Percentiles rank a stretch among this genome's conserved stretches.
Evolutionary conservation across 2,888 invertebrate species (phyloP).

Genomic region (Eupithecia insigniata): DNA sequence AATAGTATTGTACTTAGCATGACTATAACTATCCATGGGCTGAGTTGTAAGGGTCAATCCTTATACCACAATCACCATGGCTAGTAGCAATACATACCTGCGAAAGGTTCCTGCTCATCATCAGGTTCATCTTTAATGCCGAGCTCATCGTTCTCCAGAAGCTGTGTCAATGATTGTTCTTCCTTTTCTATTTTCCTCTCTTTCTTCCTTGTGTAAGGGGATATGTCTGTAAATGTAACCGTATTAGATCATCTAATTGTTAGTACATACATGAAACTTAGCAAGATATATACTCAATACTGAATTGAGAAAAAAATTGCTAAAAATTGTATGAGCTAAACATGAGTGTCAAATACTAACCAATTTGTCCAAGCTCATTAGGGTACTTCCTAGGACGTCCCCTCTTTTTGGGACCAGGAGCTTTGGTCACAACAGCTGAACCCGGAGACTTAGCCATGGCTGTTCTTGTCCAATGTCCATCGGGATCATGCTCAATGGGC

Average conservation of each 20-base stretch:
- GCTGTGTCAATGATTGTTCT: conserved; percentile 62
- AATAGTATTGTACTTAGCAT: no score
- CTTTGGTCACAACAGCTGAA: conserved; percentile 71
- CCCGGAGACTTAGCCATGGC: conserved; percentile 59
- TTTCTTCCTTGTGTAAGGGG: conserved; percentile 77
- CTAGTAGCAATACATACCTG: conserved; percentile 21
- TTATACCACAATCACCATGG: background rate
- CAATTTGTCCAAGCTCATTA: conserved; percentile 77
- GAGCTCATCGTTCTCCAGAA: conserved; percentile 61
- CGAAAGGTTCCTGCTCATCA: conserved; percentile 49
- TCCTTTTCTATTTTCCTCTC: conserved; percentile 70
- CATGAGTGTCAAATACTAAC: conserved; percentile 48
- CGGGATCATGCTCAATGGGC: conserved; percentile 78
- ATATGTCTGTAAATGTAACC: conserved; percentile 57
- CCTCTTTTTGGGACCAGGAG: conserved; percentile 71
- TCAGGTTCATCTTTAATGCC: conserved; percentile 70
- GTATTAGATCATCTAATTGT: no score
- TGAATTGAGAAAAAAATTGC: background rate
- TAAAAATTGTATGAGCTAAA: background rate
- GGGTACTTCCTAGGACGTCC: conserved; percentile 80
- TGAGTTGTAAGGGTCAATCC: background rate
- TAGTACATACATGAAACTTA: no score
- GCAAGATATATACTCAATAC: no score
- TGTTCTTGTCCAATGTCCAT: conserved; percentile 71
- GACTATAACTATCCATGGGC: no score